phyloP scores from a whole-genome alignment of 2,113 vertebrate species.

The Trachemys scripta region DNA sequence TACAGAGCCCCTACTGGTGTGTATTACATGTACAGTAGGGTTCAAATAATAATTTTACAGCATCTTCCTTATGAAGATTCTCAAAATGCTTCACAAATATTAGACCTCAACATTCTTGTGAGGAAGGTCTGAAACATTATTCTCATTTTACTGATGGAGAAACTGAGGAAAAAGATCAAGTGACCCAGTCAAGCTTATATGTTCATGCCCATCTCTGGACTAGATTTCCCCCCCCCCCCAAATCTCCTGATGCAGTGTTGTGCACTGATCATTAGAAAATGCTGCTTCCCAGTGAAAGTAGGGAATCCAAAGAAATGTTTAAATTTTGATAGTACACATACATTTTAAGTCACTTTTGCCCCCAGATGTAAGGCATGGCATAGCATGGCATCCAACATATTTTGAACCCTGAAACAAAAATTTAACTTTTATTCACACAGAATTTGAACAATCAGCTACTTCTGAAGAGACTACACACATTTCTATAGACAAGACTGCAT shows the following conservation, averaged over 20 bases:
- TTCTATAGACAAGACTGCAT: neutral
- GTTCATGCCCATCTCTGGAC: neutral
- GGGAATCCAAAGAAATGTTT: neutral
- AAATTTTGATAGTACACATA: neutral
- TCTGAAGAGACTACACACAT: neutral
- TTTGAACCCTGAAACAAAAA: neutral
- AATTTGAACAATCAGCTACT: neutral
- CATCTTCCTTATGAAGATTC: neutral
- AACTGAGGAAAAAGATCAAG: neutral
- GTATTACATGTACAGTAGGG: constrained; percentile 11
- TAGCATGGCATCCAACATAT: neutral
- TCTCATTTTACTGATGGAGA: neutral
- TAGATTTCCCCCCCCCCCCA: neutral
- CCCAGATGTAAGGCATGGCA: neutral
- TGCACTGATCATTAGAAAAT: neutral
- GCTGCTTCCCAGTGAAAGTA: accelerated
- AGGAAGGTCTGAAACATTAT: neutral
- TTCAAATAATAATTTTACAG: neutral
- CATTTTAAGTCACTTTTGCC: neutral
- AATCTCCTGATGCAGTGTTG: neutral
- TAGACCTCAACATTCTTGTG: neutral
- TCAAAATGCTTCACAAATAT: neutral
- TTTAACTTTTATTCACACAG: neutral
- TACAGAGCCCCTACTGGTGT: neutral
- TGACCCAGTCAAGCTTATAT: neutral